Evolutionary conservation across 2,797 vertebrate genomes (phyloP).

Genomic region (Acropternis orthonyx): DNA sequence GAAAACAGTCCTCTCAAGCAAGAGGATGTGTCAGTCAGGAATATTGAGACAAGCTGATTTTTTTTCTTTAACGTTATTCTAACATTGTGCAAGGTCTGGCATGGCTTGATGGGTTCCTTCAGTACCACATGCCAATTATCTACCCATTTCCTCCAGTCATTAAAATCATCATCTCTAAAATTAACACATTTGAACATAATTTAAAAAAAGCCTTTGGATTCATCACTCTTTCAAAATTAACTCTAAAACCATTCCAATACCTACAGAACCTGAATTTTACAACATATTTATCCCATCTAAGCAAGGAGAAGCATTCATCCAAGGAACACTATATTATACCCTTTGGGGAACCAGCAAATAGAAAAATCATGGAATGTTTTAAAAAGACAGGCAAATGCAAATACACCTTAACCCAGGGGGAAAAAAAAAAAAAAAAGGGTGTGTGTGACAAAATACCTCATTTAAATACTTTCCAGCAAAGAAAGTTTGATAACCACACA

Average conservation of each 20-base stretch:
- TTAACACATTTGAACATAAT: not conserved
- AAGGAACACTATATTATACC: not conserved
- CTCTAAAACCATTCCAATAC: not conserved
- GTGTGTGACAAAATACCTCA: constrained; percentile 79
- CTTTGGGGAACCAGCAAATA: not conserved
- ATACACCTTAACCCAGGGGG: rapidly evolving
- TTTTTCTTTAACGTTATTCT: not conserved
- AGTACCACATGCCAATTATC: not conserved
- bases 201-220: not conserved
- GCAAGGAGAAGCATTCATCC: not conserved
- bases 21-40: not conserved
- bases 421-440: not conserved
- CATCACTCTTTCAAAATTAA: not conserved
- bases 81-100: not conserved
- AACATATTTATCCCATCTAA: not conserved
- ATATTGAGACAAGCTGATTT: not conserved
- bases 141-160: not conserved
- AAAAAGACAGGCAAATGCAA: not conserved
- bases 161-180: not conserved
- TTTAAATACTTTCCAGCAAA: constrained; percentile 98
- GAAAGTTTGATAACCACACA: constrained; percentile 92
- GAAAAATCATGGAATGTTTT: not conserved
- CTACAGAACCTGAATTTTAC: not conserved
- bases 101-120: not conserved
- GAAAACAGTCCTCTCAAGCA: not conserved